Base-by-base conservation (phyloP, 2,113 vertebrate genomes). In the Eidolon helvum region DNA sequence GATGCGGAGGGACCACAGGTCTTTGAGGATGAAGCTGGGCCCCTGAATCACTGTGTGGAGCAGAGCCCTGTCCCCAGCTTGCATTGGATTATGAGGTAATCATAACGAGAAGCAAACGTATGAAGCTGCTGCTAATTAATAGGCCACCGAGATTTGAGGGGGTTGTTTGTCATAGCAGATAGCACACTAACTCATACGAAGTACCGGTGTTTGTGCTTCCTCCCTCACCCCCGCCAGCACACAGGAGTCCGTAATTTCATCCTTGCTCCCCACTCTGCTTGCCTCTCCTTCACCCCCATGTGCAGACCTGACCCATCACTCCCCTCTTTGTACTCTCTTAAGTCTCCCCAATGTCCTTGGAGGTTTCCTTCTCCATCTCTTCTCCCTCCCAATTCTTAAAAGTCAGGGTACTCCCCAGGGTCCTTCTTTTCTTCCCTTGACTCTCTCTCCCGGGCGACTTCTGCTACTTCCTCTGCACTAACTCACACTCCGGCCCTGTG, bases 211-310 rank as follows among this genome's bases (percentile, higher is more conserved):
- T 26, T 72, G 45, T 10, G 5, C 28, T 66, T 45, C 48, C 48
- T 48, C 21, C 38, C 30, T 40, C 53, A 8, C 9, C 74, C 38
- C 30, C 2, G 5, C 68, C 80, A 0, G 21, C 21, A 10, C 38
- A 1, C 7, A 50, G 78, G 45, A 30, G 4, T 24, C 22, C 22
- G 68, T 10, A 9, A 5, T 5, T 21, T 57, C 11, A 10, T 9
- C 45, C 6, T 26, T 33, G 4, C 1, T 2, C 19, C 8, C 74
- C 2, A 0, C 15, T 0, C 0, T 21, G 18, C 72, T 43, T 16
- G 43, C 33, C 7, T 33, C 38, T 45, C 4, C 19, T 15, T 55
- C 28, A 4, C 12, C 48, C 66, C 78, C n/a, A 1, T 0, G 7
- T 1, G 22, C 30, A 68, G 21, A 19, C 50, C 43, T 28, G 69